Conservation (phyloP, 2,888 invertebrate genomes). For the Thalpophila matura region DNA sequence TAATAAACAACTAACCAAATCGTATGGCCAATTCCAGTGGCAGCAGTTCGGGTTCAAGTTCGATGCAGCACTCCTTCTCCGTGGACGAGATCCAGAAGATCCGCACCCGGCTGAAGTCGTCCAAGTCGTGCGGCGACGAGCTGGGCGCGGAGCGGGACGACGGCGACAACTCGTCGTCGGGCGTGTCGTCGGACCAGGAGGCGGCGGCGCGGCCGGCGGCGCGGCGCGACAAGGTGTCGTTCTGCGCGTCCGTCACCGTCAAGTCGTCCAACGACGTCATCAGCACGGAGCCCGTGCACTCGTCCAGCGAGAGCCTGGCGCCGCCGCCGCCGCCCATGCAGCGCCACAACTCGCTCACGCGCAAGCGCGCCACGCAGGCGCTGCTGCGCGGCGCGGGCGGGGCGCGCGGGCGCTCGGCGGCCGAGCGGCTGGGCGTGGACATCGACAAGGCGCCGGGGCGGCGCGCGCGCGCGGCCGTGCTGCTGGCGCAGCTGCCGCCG, state of each 20-base stretch:
- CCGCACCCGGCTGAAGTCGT: constrained; percentile 95
- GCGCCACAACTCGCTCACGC: constrained; percentile 92
- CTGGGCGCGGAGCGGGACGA: constrained; percentile 93
- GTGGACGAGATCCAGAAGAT: constrained; percentile 97
- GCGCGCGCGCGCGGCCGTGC: constrained; percentile 93
- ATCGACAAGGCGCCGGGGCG: constrained; percentile 80
- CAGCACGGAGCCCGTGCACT: constrained; percentile 89
- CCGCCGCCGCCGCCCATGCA: constrained; percentile 87
- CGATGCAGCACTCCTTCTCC: constrained; percentile 96
- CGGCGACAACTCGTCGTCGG: constrained; percentile 97
- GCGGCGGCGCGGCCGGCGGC: constrained; percentile 79
- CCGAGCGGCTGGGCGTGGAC: constrained; percentile 86
- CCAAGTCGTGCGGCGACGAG: constrained; percentile 96
- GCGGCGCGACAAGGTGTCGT: constrained; percentile 86
- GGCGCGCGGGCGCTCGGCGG: constrained; percentile 78
- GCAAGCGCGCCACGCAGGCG: constrained; percentile 91
- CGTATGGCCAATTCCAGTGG: constrained; percentile 87
- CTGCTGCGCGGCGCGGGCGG: constrained; percentile 85
- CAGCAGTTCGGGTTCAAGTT: constrained; percentile 94
- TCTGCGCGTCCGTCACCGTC: constrained; percentile 88
- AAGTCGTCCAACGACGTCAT: constrained; percentile 89
- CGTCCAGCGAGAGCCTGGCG: constrained; percentile 85
- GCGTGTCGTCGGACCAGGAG: constrained; percentile 96
- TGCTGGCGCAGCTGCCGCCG: constrained; percentile 95
- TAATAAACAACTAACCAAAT: neutral